Conservation (phyloP, 2,888 invertebrate genomes). For the Eubasilissa splendida region DNA sequence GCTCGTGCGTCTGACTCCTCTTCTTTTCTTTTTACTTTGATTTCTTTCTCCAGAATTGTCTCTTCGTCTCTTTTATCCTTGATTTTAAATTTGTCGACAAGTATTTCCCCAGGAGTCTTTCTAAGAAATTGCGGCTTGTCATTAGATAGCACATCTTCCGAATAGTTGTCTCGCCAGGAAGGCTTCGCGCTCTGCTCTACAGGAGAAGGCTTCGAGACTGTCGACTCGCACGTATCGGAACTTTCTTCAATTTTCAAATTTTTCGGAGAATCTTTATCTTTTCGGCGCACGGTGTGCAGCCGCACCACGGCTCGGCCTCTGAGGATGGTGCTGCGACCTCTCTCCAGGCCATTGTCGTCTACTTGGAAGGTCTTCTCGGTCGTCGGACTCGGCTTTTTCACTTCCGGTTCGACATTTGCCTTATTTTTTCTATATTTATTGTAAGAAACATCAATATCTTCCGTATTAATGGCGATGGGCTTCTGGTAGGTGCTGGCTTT, state of each 20-base stretch:
- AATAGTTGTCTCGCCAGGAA: constrained; percentile 77
- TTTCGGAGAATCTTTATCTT: constrained; percentile 70
- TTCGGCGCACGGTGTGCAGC: constrained; percentile 77
- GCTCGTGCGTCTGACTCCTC: constrained; percentile 57
- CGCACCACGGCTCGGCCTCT: constrained; percentile 83
- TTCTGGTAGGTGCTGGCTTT: constrained; percentile 65
- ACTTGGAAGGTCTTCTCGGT: constrained; percentile 57
- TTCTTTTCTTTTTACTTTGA: constrained; percentile 56
- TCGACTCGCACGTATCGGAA: background rate
- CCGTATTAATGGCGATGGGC: constrained; percentile 85
- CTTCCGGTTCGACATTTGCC: constrained; percentile 10
- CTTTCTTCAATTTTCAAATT: constrained; percentile 61
- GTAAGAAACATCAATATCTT: constrained; percentile 88
- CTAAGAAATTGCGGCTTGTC: constrained; percentile 69
- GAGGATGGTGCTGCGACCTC: constrained; percentile 75
- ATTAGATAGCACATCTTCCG: constrained; percentile 72
- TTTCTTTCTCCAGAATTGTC: constrained; percentile 57
- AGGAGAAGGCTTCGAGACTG: background rate
- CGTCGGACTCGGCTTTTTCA: background rate
- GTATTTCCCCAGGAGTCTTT: constrained; percentile 81
- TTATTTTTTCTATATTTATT: constrained; percentile 70
- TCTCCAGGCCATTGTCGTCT: constrained; percentile 61
- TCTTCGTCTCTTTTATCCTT: constrained; percentile 72
- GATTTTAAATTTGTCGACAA: constrained; percentile 83
- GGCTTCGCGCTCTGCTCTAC: constrained; percentile 44